These are phyloP conservation scores for Sycophila sp. DNA, from an alignment of 1,140 invertebrate species.

Conservation along the genomic window DNA sequence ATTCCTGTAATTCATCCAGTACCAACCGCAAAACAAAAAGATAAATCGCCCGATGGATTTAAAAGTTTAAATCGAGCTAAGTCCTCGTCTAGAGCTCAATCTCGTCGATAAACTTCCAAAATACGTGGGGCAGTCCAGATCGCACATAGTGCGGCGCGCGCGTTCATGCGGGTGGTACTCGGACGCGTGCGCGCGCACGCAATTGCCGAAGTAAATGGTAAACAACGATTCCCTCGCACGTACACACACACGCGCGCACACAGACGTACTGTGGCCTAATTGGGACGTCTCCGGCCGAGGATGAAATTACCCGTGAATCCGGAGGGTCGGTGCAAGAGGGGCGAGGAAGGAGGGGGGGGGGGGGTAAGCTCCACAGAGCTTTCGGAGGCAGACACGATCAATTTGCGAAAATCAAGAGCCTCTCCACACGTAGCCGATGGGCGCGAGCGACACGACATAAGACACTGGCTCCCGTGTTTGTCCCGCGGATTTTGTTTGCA, in stretches of 20 bases:
- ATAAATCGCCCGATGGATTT: too few relatives aligned
- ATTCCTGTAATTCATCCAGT: too few relatives aligned
- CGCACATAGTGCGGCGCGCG: background rate
- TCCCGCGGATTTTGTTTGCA: too few relatives aligned
- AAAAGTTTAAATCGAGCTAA: too few relatives aligned
- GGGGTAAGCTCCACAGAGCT: background rate
- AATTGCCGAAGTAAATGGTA: conserved; percentile 24
- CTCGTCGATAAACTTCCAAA: too few relatives aligned
- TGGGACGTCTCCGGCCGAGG: conserved; percentile 28
- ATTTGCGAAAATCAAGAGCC: conserved; percentile 30
- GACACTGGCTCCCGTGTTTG: background rate
- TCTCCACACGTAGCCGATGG: background rate
- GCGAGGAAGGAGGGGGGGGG: too few relatives aligned
- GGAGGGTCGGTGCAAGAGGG: background rate
- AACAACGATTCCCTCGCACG: background rate
- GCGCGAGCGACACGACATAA: too few relatives aligned
- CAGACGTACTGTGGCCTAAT: conserved; percentile 27
- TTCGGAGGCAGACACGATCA: conserved; percentile 10
- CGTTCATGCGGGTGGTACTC: too few relatives aligned
- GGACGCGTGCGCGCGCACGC: background rate
- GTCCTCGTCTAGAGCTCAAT: too few relatives aligned
- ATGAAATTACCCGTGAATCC: conserved; percentile 35
- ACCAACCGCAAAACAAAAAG: too few relatives aligned
- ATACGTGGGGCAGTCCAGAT: background rate
- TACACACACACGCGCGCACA: background rate